These are phyloP conservation scores for Epirrhoe tristata DNA, from an alignment of 2,888 invertebrate species.

Conservation along the genomic window DNA sequence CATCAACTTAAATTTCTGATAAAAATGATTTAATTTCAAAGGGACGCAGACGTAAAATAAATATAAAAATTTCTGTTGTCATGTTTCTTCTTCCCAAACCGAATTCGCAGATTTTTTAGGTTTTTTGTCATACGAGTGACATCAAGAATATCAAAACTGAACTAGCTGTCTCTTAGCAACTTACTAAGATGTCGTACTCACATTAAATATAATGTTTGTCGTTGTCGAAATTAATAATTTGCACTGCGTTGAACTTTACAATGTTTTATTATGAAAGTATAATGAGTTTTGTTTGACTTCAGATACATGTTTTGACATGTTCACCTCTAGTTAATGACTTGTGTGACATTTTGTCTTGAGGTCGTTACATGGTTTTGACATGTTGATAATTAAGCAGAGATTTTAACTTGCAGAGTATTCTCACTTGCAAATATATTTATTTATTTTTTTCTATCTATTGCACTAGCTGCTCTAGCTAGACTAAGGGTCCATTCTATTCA, in stretches of 20 bases:
- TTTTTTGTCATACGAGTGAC: too few relatives aligned
- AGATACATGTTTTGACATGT: conserved; percentile 17
- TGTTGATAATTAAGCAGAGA: not conserved
- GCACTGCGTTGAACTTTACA: conserved; percentile 30
- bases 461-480: too few relatives aligned
- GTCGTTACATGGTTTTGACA: not conserved
- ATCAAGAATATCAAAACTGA: conserved; percentile 12
- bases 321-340: not conserved
- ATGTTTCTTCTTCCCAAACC: too few relatives aligned
- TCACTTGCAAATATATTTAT: too few relatives aligned
- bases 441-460: too few relatives aligned
- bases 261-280: conserved; percentile 27
- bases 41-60: too few relatives aligned
- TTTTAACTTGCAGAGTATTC: not conserved
- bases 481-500: too few relatives aligned
- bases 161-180: conserved; percentile 10
- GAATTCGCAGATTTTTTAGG: too few relatives aligned
- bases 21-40: too few relatives aligned
- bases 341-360: not conserved
- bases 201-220: conserved; percentile 28
- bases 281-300: conserved; percentile 32
- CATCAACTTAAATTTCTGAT: too few relatives aligned
- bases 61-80: too few relatives aligned
- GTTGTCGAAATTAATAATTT: conserved; percentile 35
- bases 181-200: conserved; percentile 23